phyloP scores from a whole-genome alignment of 2,888 invertebrate genomes.

The Anticlea derivata region DNA sequence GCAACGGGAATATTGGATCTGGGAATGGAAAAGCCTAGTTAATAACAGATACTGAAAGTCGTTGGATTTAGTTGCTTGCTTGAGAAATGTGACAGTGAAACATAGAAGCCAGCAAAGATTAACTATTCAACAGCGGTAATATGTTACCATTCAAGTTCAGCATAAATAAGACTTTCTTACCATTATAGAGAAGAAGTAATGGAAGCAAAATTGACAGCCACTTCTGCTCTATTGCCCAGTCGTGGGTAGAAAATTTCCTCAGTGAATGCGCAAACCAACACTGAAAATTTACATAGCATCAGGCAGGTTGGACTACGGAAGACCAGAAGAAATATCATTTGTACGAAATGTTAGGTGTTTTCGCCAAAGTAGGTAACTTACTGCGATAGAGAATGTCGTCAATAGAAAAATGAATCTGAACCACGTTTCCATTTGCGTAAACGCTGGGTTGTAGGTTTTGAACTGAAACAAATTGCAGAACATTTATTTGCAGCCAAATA shows the following conservation, averaged over 20 bases:
- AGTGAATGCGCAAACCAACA: constrained; percentile 96
- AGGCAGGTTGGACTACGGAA: background rate
- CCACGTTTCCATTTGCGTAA: constrained; percentile 99
- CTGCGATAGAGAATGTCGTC: constrained; percentile 93
- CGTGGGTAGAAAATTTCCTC: constrained; percentile 92
- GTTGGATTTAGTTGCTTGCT: no score
- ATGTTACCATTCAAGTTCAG: no score
- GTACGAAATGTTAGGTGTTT: background rate
- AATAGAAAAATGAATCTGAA: constrained; percentile 96
- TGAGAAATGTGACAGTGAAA: no score
- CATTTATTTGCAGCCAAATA: background rate
- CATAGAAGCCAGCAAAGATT: no score
- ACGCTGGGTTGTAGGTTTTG: constrained; percentile 97
- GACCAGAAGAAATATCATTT: no score
- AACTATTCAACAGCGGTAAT: no score
- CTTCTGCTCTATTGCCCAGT: constrained; percentile 99
- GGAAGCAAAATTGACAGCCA: constrained; percentile 96
- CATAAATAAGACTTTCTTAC: constrained; percentile 82
- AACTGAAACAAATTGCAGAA: constrained; percentile 85
- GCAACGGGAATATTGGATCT: constrained; percentile 98
- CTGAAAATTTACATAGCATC: constrained; percentile 80
- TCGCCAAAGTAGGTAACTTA: constrained; percentile 82
- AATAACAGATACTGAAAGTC: background rate
- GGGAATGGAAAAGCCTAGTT: constrained; percentile 23
- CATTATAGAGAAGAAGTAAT: constrained; percentile 94